Percentiles rank a stretch among this genome's conserved stretches.
phyloP scores from a whole-genome alignment of 2,113 vertebrate genomes.

The Aepyceros melampus region DNA sequence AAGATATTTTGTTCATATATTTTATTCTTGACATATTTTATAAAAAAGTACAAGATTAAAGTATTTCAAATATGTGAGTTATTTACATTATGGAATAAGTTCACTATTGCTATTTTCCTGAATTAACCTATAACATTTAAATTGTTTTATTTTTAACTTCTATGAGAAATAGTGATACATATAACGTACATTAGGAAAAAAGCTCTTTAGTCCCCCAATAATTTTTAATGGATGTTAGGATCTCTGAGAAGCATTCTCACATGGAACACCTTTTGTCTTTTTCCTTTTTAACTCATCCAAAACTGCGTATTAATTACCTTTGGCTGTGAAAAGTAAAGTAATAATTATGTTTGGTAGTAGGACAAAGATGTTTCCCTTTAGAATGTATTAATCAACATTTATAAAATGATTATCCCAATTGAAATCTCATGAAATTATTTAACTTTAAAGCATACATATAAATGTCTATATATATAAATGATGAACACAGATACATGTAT shows the following conservation, averaged over 20 bases:
- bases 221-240: neutral
- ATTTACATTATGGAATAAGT: neutral
- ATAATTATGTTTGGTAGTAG: neutral
- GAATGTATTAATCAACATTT: neutral
- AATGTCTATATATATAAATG: neutral
- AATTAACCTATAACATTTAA: neutral
- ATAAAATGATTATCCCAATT: neutral
- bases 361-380: neutral
- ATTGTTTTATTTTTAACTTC: neutral
- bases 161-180: neutral
- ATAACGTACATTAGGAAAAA: neutral
- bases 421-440: neutral
- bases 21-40: neutral
- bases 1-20: neutral
- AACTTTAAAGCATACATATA: neutral
- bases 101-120: neutral
- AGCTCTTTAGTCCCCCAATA: neutral
- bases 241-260: neutral
- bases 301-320: neutral
- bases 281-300: neutral
- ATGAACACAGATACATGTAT: neutral
- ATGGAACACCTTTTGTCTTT: neutral
- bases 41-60: neutral
- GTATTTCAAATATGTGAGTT: neutral
- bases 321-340: neutral